Conservation (phyloP, 2,888 invertebrate species). For the Fragum sueziense region DNA sequence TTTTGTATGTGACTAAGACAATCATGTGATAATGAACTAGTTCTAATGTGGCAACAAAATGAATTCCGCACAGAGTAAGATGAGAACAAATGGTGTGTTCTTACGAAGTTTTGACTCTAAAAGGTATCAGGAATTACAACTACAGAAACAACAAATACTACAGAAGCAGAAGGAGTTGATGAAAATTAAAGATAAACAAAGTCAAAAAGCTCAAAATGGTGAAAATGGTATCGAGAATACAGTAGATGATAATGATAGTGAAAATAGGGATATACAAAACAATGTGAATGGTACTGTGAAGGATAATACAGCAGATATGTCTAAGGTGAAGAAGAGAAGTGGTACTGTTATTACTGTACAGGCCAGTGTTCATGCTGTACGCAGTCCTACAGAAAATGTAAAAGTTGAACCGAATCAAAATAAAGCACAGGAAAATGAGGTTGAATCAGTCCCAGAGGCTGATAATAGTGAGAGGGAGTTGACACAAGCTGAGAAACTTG, state of each 20-base stretch:
- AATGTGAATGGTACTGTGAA: background rate
- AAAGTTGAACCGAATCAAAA: background rate
- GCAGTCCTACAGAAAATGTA: slow-evolving; percentile 8
- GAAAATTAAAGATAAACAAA: slow-evolving; percentile 48
- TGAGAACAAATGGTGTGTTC: slow-evolving; percentile 74
- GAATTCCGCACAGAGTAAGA: slow-evolving; percentile 53
- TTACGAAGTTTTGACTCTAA: slow-evolving; percentile 68
- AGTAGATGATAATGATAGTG: background rate
- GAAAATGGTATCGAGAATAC: background rate
- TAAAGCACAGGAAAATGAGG: background rate
- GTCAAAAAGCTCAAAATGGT: slow-evolving; percentile 22
- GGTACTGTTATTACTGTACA: slow-evolving; percentile 17
- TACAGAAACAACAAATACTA: slow-evolving; percentile 55
- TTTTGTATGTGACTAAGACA: too few relatives aligned
- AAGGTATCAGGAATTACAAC: slow-evolving; percentile 55
- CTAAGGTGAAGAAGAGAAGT: slow-evolving; percentile 9
- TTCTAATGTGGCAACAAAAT: slow-evolving; percentile 10
- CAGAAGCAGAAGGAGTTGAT: slow-evolving; percentile 57
- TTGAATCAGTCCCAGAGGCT: background rate
- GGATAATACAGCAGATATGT: slow-evolving; percentile 1
- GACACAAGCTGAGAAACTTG: slow-evolving; percentile 1
- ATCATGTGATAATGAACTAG: background rate
- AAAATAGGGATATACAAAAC: background rate
- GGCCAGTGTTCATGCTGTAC: slow-evolving; percentile 21
- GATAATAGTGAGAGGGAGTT: background rate